Base-by-base conservation (phyloP, 2,113 vertebrate genomes). In the Albula glossodonta region DNA sequence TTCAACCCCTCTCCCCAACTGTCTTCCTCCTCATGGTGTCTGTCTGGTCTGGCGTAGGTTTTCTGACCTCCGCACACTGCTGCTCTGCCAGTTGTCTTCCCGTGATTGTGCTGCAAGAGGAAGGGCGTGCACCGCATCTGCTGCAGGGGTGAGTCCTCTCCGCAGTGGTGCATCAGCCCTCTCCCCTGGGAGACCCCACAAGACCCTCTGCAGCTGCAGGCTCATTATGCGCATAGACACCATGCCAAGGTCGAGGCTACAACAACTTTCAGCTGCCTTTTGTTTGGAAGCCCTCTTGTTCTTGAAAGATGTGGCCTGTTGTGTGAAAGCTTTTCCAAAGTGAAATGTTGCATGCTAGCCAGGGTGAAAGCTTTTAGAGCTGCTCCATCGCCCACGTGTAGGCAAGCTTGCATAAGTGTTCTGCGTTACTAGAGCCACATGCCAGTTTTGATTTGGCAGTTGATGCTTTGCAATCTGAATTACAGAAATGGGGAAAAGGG, bases 91-190 rank as follows among this genome's bases (percentile, higher is more conserved):
- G 50, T 78, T 2, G 66, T 78, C 31, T 85, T 80, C 84, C 78
- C 8, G 84, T 48, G 57, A 85, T 84, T 84, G 83, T 84, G 74
- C 77, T 17, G 48, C 11, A 10, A 51, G 49, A 78, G 83, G 83
- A 77, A 84, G 83, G 83, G 63, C 60, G 48, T 50, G 66, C 74
- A 1, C 56, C 17, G 81, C 81, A 53, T 80, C 78, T 82, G 80
- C 80, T 10, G 13, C 80, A 52, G 51, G 17, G 51, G 80, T 22
- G 49, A 25, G 51, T 7, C 80, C 13, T n/a, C 22, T 51, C 17
- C 22, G 9, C 70, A 31, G 4, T 31, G 70, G 5, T 74, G 70
- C 70, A 31, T 22, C 70, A 31, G 70, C 70, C 22, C 70, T 10
- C 70, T 13, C 70, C 70, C n/a, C 2, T 9, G 70, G n/a, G 70